phyloP scores from a whole-genome alignment of 2,113 vertebrate species.

The human region DNA sequence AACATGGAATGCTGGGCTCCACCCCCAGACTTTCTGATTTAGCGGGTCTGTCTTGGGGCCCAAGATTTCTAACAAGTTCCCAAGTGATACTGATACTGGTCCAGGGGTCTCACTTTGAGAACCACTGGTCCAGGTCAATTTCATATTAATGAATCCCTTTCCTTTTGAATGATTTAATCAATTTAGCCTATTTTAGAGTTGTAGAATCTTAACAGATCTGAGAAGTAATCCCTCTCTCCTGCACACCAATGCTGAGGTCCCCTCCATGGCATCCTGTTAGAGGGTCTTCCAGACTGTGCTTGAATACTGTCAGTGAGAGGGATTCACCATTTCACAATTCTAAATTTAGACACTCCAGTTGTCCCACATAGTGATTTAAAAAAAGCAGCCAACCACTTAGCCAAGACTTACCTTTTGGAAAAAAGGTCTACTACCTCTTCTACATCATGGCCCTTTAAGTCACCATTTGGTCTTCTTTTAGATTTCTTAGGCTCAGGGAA shows the following conservation, averaged over 20 bases:
- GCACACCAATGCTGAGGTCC: background rate
- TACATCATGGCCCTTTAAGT: constrained; percentile 2
- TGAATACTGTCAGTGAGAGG: background rate
- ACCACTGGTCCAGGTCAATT: background rate
- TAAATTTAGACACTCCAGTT: background rate
- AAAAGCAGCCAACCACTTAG: constrained; percentile 29
- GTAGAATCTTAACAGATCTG: background rate
- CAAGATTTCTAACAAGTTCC: background rate
- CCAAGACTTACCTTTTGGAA: background rate
- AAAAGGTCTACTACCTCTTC: background rate
- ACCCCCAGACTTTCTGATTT: background rate
- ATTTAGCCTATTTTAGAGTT: background rate
- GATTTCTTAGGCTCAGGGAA: background rate
- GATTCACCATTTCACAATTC: background rate
- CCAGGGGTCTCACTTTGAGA: background rate
- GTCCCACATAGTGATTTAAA: background rate
- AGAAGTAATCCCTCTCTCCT: background rate
- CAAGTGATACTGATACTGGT: background rate
- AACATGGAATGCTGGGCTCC: background rate
- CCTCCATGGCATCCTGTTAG: background rate
- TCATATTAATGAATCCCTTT: background rate
- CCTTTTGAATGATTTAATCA: constrained; percentile 1
- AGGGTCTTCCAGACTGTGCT: background rate
- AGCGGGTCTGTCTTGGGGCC: background rate
- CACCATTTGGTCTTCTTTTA: background rate